A percentile compares a stretch with the other conserved stretches of the same genome.
Conservation (phyloP, 2,797 vertebrate species). For the Calcarius lapponicus region DNA sequence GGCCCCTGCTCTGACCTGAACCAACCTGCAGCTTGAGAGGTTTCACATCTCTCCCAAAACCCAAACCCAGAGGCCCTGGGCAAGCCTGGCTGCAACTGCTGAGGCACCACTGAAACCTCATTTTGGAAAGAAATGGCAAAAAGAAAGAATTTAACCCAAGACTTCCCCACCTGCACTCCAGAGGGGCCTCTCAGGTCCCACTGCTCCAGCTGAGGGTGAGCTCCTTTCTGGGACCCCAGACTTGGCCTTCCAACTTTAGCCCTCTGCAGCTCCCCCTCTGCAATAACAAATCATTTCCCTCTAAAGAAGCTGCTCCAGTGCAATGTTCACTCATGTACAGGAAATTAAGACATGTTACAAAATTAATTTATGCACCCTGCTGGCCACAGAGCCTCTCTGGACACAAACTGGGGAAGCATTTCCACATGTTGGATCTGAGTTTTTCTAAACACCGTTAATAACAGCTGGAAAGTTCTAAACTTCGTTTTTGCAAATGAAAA, state of each 20-base stretch:
- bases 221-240: background rate
- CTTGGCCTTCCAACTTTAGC: background rate
- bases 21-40: background rate
- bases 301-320: background rate
- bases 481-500: background rate
- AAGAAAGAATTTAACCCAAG: background rate
- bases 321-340: background rate
- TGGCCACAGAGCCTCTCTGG: background rate
- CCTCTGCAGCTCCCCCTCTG: background rate
- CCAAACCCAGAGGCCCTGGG: background rate
- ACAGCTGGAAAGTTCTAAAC: background rate
- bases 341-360: background rate
- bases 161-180: background rate
- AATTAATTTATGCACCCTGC: background rate
- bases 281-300: background rate
- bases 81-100: background rate
- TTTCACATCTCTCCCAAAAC: background rate
- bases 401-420: background rate
- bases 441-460: background rate
- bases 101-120: background rate
- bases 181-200: background rate
- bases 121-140: background rate
- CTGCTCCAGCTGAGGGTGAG: accelerated
- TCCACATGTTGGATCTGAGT: background rate
- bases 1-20: background rate